Base-by-base conservation (phyloP, 2,888 invertebrate species). In the Incurvaria masculella region DNA sequence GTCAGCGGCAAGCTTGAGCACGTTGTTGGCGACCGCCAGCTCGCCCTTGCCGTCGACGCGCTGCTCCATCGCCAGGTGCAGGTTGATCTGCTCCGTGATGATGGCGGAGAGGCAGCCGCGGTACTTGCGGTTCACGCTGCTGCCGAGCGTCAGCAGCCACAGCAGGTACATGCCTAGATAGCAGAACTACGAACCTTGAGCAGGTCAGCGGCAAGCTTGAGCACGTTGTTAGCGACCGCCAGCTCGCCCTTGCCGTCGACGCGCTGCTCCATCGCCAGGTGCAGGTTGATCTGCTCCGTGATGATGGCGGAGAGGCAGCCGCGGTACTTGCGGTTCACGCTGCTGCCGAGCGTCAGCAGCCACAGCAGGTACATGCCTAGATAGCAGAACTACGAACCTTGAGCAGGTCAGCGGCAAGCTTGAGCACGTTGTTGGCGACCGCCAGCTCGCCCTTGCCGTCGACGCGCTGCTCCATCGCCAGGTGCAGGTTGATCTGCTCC, bases 1-100 rank as follows among this genome's bases (percentile, higher is more conserved):
- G 75, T 96, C 96, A 49, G 94, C 95, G 26, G 97, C 97, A 53
- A 97, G 74, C 69, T 97, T 97, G 43, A 97, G 81, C 46, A 97
- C 97, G 67, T 94, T 96, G 69, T 97, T 97, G 19, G 97, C 95
- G 42, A 97, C 89, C 69, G 92, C 93, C 21, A 97, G 81, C 63
- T 96, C 94, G 47, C 97, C 97, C 64, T 97, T 97, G 68, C 95
- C 95, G 63, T 96, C 91, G 0, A 97, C 97, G 59, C 97, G 92
- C 69, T 95, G 95, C 66, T 97, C 97, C 68, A 97, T 96, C 76
- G 96, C 83, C 20, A 87, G 68, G 59, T 88, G 87, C 51, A 87
- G 66, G 76, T 86, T 84, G 62, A 95, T 95, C 80, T 97, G 97
- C 66, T 97, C 97, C 0, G 97, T 97, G 59, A 97, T 89, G 49